Base-by-base conservation (phyloP, 2,888 invertebrate genomes). In the Chaitophorus viminalis region DNA sequence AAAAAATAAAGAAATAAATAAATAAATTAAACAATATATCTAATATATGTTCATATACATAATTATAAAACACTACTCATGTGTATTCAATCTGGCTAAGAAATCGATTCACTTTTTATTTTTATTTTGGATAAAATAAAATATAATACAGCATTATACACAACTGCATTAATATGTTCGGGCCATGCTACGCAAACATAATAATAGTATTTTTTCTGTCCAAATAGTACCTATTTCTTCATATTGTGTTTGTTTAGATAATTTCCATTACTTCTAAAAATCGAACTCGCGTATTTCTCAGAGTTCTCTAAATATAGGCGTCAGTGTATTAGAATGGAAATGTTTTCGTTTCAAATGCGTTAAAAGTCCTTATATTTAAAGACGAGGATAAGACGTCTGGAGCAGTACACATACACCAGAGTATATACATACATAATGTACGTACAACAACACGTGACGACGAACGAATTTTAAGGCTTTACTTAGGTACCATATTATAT, bases 131-230 rank as follows among this genome's bases (percentile, higher is more conserved):
- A 46, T 11, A 14, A 46, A 52, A 52, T 52, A 52, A 18, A 25
- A 60, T 18, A 60, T 60, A 21, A 21, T 60, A 21, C 6, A 25
- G 60, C n/a, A n/a, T n/a, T n/a, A n/a, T 21, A 21, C 5, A 21
- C 21, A 21, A 25, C 60, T n/a, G n/a, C 25, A 60, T 21, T 5
- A 1, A 60, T 3, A 25, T 21, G 60, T 60, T 60, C 6, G 18
- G 60, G 18, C 21, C 60, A 25, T 60, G 21, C 25, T 46, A 46
- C 29, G 52, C 29, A 21, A 25, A 54, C 52, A 31, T 52, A 54
- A 77, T 77, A 77, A 31, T 52, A 54, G 54, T 77, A 77, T 31
- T 77, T 52, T 54, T 46, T 77, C 31, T 77, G 21, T 2, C 52
- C 21, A 31, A 31, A 17, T 52, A 31, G 52, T 31, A 52, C 11